A percentile compares a stretch with the other conserved stretches of the same genome.
Conservation (phyloP, 2,888 invertebrate species). For the Zygogramma bicolorata region DNA sequence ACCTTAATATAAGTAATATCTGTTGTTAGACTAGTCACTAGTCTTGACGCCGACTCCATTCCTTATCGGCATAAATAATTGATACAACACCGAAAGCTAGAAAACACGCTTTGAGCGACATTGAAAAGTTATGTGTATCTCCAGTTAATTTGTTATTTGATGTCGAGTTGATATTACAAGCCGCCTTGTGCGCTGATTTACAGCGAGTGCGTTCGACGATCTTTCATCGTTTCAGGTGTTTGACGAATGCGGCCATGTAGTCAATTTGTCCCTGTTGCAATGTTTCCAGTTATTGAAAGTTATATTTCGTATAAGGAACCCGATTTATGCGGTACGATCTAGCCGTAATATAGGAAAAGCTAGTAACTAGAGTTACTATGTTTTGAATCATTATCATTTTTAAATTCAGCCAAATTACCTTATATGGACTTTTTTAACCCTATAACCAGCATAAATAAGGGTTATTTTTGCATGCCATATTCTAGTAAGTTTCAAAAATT, state of each 20-base stretch:
- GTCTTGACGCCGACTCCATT: not conserved
- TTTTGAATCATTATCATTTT: too few species aligned
- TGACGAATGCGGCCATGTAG: not conserved
- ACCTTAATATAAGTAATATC: not conserved
- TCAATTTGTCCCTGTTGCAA: too few species aligned
- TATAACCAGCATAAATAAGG: too few species aligned
- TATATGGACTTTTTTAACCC: too few species aligned
- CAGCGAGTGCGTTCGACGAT: slow-evolving; percentile 38
- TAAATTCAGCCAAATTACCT: too few species aligned
- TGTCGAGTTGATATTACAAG: slow-evolving; percentile 32
- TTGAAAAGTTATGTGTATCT: slow-evolving; percentile 37
- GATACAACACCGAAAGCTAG: slow-evolving; percentile 25
- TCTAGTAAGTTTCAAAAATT: too few species aligned
- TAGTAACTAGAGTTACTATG: too few species aligned
- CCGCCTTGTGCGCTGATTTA: slow-evolving; percentile 47
- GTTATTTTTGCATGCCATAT: too few species aligned
- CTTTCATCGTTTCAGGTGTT: not conserved
- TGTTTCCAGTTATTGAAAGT: too few species aligned
- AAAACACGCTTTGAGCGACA: slow-evolving; percentile 29
- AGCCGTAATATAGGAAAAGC: too few species aligned
- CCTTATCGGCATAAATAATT: slow-evolving; percentile 32
- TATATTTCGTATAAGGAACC: too few species aligned
- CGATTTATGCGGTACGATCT: too few species aligned
- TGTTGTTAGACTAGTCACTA: slow-evolving; percentile 3
- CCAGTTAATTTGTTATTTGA: slow-evolving; percentile 38